A percentile compares a stretch with the other conserved stretches of the same genome.
Evolutionary conservation across 2,113 vertebrate species (phyloP).

Genomic region (Psilopogon haemacephalus): DNA sequence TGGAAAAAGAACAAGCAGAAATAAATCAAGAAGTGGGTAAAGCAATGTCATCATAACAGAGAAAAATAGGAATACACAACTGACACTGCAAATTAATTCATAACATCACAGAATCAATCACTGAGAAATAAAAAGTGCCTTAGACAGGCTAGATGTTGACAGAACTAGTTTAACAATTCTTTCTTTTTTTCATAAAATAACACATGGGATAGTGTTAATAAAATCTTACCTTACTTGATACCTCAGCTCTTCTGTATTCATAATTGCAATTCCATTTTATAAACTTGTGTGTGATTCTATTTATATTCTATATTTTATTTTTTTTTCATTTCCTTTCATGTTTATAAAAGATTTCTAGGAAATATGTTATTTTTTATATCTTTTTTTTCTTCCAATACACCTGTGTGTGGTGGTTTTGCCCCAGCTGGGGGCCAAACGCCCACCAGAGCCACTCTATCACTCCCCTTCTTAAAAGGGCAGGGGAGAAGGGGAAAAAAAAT

Average conservation of each 20-base stretch:
- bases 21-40: not conserved
- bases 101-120: constrained; percentile 5
- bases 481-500: too few relatives aligned
- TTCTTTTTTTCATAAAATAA: not conserved
- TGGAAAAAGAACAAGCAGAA: not conserved
- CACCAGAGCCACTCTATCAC: too few relatives aligned
- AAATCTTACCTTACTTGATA: not conserved
- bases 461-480: too few relatives aligned
- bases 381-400: not conserved
- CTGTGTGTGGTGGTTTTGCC: too few relatives aligned
- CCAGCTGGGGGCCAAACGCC: too few relatives aligned
- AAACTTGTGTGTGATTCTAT: not conserved
- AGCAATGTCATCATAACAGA: not conserved
- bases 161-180: not conserved
- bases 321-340: not conserved
- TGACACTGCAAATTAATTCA: constrained; percentile 40
- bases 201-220: not conserved
- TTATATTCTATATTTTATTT: not conserved
- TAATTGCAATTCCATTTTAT: not conserved
- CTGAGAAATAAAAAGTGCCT: not conserved
- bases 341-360: not conserved
- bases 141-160: not conserved
- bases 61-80: constrained; percentile 31
- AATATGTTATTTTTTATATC: not conserved
- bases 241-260: not conserved